Base-by-base conservation (phyloP, 2,113 vertebrate genomes). In the Brachyhypopomus occidentalis region DNA sequence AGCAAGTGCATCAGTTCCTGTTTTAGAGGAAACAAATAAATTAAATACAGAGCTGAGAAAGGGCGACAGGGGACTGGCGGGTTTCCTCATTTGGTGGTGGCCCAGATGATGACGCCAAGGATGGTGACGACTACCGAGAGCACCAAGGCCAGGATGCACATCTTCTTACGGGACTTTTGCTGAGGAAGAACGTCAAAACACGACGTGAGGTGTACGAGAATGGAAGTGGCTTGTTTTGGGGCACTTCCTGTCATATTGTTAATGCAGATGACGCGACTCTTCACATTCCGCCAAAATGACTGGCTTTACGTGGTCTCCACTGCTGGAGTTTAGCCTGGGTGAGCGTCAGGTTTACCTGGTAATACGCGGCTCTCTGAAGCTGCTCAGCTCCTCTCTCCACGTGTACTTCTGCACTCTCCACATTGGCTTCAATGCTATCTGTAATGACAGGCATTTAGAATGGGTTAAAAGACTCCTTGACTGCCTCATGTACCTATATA, bases 131-230 rank as follows among this genome's bases (percentile, higher is more conserved):
- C 89, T 48, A 96, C 78, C 60, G 92, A 90, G 72, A 96, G 91
- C 62, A 96, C 94, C 90, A 95, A 83, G 60, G 92, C 88, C 81
- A 99, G 92, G 90, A 98, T 95, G 84, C 97, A 99, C 86, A 97
- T 97, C 95, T 97, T 99, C 97, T 98, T 99, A 77, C 96, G 94
- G 52, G 97, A 99, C 88, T 97, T 98, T 92, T 96, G 96, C 97
- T 99, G 90, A 55, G 59, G 59, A 64, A 14, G 7, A 16, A 56
- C 12, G 41, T 14, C 34, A 36, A 36, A 64, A 78, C 22, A 62
- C 30, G 3, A 30, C 30, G 30, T 14, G 12, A 52, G 41, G 6
- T 45, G 41, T 14, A 52, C 12, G 12, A 52, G 45, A 52, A 45
- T 7, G 41, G 6, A 45, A 45, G 41, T 11, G 5, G 41, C 5